phyloP scores from a whole-genome alignment of 2,888 invertebrate genomes.

The Anoncus sp. region DNA sequence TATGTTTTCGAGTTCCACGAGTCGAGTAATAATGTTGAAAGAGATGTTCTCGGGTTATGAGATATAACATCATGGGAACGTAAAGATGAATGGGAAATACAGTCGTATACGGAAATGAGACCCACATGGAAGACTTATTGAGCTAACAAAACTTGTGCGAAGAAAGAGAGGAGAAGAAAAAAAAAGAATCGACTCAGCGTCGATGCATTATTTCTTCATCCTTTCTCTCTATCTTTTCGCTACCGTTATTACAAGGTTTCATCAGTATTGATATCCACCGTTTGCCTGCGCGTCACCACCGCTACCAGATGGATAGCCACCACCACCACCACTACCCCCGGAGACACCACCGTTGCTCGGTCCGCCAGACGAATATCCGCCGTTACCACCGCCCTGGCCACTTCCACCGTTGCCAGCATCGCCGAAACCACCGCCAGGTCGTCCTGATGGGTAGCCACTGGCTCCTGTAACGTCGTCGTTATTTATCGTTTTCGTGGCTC shows the following conservation, averaged over 20 bases:
- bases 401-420: slow-evolving; percentile 48
- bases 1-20: slow-evolving; percentile 19
- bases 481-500: slow-evolving; percentile 57
- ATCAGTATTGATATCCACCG: slow-evolving; percentile 82
- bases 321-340: slow-evolving; percentile 66
- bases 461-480: slow-evolving; percentile 61
- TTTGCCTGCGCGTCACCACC: slow-evolving; percentile 80
- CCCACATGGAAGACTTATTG: slow-evolving; percentile 59
- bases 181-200: slow-evolving; percentile 15
- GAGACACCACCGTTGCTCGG: slow-evolving; percentile 67
- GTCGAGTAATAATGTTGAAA: slow-evolving; percentile 12
- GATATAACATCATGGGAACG: background rate
- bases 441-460: slow-evolving; percentile 70
- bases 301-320: slow-evolving; percentile 79
- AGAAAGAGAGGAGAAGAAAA: background rate
- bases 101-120: slow-evolving; percentile 52
- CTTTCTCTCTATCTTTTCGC: slow-evolving; percentile 31
- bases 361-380: slow-evolving; percentile 78
- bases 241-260: slow-evolving; percentile 44
- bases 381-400: slow-evolving; percentile 72
- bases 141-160: slow-evolving; percentile 26
- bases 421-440: slow-evolving; percentile 64
- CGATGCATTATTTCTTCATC: background rate
- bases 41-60: background rate
- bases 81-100: slow-evolving; percentile 26